Evolutionary conservation across 2,113 vertebrate species (phyloP), one percentile per base, ranked within the genome.

Genomic region (Colossoma macropomum): DNA sequence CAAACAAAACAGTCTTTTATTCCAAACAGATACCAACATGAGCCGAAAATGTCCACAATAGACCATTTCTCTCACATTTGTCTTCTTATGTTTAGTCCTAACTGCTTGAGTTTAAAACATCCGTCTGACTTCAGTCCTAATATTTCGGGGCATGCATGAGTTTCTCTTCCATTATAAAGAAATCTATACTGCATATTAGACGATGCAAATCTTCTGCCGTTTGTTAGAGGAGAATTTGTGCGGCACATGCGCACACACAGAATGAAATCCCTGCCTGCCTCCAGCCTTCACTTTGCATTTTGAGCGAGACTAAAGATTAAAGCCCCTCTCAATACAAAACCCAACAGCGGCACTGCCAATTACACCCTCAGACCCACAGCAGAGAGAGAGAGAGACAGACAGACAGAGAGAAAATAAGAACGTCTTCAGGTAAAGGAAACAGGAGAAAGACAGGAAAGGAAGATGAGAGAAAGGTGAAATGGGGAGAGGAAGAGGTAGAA

Each of bases 261-360:
- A 59, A 23, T 65, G 41, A 86, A 81, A 85, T 89, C 85, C 85
- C 69, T 23, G 78, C 76, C 75, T 80, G 90, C 92, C 91, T 89
- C 75, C 38, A 86, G 91, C 82, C 38, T 89, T 90, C 83, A 41
- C 89, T 91, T 89, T 89, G 88, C 90, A 90, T 91, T 92, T 89
- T 75, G 75, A 92, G 90, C 74, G 75, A 89, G 88, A 91, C 89
- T 89, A 89, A 92, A 92, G 92, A 93, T 94, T 93, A 93, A 94
- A 92, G 91, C 89, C 82, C 32, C 15, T 91, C 85, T 88, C 84
- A 87, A 81, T 84, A 81, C 68, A 84, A 86, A 85, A 87, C 82
- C 71, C 85, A 86, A 90, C 82, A 79, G 87, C 84, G 85, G 82
- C 82, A 71, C 77, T 75, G 73, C 77, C 82, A 84, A 86, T 82